These are phyloP conservation scores for Psephotus haematonotus DNA, from an alignment of 2,113 vertebrate genomes.

Conservation along the genomic window DNA sequence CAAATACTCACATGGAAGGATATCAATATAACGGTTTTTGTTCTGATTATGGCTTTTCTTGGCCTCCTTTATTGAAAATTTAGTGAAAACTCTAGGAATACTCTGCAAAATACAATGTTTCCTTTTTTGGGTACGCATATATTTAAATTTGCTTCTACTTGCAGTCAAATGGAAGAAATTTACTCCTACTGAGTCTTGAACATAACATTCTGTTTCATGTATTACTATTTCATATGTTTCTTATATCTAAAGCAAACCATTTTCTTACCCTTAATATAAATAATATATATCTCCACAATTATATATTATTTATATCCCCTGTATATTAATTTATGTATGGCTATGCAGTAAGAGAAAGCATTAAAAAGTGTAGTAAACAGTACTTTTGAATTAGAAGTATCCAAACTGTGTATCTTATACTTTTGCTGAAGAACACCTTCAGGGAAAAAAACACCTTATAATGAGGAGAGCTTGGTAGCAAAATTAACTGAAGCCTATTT, in stretches of 20 bases:
- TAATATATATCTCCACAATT: background rate
- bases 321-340: background rate
- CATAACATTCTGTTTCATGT: background rate
- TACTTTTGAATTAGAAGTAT: background rate
- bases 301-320: background rate
- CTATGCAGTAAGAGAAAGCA: background rate
- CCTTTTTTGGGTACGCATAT: background rate
- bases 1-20: constrained; percentile 89
- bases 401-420: background rate
- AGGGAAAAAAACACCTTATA: background rate
- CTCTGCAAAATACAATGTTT: constrained; percentile 79
- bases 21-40: constrained; percentile 97
- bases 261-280: background rate
- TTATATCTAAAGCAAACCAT: background rate
- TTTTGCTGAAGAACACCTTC: background rate
- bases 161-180: background rate
- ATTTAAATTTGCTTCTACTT: background rate
- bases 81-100: constrained; percentile 90
- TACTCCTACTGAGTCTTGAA: background rate
- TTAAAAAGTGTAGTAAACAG: background rate
- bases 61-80: constrained; percentile 88
- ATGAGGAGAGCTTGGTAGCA: background rate
- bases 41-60: constrained; percentile 83
- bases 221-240: background rate
- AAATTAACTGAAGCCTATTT: background rate